phyloP scores from a whole-genome alignment of 2,888 invertebrate species.

The Patella pellucida region DNA sequence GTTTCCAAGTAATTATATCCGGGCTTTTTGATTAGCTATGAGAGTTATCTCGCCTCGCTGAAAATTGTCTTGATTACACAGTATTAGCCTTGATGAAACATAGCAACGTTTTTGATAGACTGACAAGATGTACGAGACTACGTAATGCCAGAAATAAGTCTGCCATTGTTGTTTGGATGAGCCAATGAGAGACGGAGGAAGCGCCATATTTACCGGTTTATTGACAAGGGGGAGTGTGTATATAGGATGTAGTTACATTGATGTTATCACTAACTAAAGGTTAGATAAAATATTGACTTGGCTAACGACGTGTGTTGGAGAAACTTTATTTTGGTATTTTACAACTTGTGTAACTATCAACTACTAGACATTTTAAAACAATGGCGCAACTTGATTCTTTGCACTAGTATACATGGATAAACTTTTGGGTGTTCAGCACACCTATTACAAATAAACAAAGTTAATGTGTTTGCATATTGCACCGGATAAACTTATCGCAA shows the following conservation, averaged over 20 bases:
- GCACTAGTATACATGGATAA: no score
- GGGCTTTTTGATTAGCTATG: conserved; percentile 44
- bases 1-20: conserved; percentile 56
- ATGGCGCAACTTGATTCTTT: no score
- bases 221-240: conserved; percentile 55
- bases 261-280: conserved; percentile 29
- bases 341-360: no score
- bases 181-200: conserved; percentile 56
- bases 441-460: no score
- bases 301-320: no score
- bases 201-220: conserved; percentile 53
- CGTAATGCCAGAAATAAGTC: conserved; percentile 22
- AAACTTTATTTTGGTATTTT: no score
- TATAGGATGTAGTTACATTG: conserved; percentile 48
- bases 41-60: conserved; percentile 34
- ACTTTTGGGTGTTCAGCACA: no score
- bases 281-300: conserved; percentile 5
- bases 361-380: no score
- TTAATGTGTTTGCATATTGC: no score
- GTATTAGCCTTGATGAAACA: background rate
- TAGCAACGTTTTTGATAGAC: background rate
- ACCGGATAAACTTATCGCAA: no score
- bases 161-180: conserved; percentile 38
- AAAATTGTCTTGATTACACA: conserved; percentile 7
- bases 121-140: conserved; percentile 3